Base-by-base conservation (phyloP, 1,140 invertebrate species). In the Procambarus clarkii region DNA sequence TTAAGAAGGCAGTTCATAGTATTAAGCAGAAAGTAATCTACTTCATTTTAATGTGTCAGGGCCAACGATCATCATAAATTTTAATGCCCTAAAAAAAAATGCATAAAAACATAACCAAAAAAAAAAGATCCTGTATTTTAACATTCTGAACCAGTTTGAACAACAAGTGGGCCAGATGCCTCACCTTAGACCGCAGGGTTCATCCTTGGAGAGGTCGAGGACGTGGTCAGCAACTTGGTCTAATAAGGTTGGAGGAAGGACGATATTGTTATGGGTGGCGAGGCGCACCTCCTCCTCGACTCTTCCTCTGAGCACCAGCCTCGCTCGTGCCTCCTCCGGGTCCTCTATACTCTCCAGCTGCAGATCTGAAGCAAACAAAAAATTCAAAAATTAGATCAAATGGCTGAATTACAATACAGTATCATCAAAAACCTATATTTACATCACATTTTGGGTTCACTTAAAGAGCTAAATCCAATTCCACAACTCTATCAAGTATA, bases 141-240 rank as follows among this genome's bases (percentile, higher is more conserved):
- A 34, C 34, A 34, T 34, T 34, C 34, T 34, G 34, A 34, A 34
- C 34, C 34, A 34, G 34, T 34, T 34, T 34, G 34, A 34, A 34
- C 34, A 34, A 34, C 34, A 34, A 34, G 34, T 34, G 34, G 34
- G 34, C 1, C 1, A 0, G 34, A 34, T 34, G 34, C 34, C 87
- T 80, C 76, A 91, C 89, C 89, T 91, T 18, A 91, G 64, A 21
- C 89, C 89, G 64, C 89, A 91, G 45, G 89, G 82, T 85, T 91
- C 89, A 34, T 85, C 82, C 24, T 85, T 91, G 71, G 89, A 74
- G 18, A 91, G 50, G 13, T 77, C 60, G 4, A 91, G 54, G 48
- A 91, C 83, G 48, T 91, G 89, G 48, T 91, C 89, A 64, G 89
- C 89, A 9, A 84, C 89, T 21, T 91, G 89, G 54, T 91, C 89